These are phyloP conservation scores for Hymenochirus boettgeri DNA, from an alignment of 2,113 vertebrate genomes.

Conservation along the genomic window DNA sequence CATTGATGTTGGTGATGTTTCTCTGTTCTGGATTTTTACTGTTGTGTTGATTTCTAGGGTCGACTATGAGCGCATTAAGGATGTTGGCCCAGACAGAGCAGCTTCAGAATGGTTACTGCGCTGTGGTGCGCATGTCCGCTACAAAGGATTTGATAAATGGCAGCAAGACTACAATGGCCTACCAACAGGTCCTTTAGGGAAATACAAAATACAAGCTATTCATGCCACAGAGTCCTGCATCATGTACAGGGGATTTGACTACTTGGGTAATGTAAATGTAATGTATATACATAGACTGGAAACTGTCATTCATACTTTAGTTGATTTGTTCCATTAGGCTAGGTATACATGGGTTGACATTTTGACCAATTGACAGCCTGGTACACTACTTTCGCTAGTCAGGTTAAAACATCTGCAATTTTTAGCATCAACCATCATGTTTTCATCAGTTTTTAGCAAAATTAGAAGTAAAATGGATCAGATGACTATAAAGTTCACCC, in stretches of 20 bases:
- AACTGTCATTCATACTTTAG: too few relatives aligned
- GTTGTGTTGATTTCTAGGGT: slow-evolving; percentile 63
- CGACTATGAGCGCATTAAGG: slow-evolving; percentile 81
- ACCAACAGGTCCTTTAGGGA: slow-evolving; percentile 74
- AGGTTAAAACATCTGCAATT: too few relatives aligned
- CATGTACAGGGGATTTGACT: slow-evolving; percentile 87
- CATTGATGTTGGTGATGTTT: too few relatives aligned
- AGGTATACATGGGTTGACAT: too few relatives aligned
- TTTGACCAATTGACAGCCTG: too few relatives aligned
- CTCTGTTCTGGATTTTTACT: too few relatives aligned
- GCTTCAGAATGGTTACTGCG: slow-evolving; percentile 93
- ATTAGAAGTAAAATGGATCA: too few relatives aligned
- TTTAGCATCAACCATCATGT: too few relatives aligned
- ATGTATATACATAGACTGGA: not conserved
- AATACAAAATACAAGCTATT: slow-evolving; percentile 84
- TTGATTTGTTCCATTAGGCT: too few relatives aligned
- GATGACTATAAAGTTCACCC: too few relatives aligned
- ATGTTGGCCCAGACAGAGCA: slow-evolving; percentile 80
- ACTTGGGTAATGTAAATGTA: slow-evolving; percentile 72
- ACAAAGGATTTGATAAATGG: slow-evolving; percentile 78
- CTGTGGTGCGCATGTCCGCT: slow-evolving; percentile 84
- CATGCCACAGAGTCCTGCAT: slow-evolving; percentile 91
- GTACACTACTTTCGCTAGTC: too few relatives aligned
- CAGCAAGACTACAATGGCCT: slow-evolving; percentile 88
- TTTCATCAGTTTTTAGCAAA: too few relatives aligned